A percentile compares a stretch with the other conserved stretches of the same genome.
These are phyloP conservation scores for Drosophila nannoptera DNA, from an alignment of 1,140 invertebrate genomes.

Conservation along the genomic window DNA sequence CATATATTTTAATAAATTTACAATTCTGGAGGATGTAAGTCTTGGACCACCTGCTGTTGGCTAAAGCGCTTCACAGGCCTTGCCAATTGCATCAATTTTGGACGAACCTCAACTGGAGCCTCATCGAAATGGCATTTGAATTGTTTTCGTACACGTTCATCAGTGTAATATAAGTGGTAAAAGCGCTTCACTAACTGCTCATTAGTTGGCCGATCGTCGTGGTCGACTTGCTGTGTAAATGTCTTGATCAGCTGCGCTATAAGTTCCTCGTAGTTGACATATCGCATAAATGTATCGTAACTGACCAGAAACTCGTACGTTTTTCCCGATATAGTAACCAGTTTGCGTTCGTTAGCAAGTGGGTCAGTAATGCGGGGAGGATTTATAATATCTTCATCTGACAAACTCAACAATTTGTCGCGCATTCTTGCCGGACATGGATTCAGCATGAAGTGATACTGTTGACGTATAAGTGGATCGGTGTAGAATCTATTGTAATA, in stretches of 20 bases:
- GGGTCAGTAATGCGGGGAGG: no score
- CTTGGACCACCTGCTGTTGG: no score
- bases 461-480: slow-evolving; percentile 25
- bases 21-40: no score
- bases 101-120: slow-evolving; percentile 2
- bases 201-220: background rate
- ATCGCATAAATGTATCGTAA: slow-evolving; percentile 19
- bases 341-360: background rate
- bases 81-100: slow-evolving; percentile 5
- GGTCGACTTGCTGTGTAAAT: background rate
- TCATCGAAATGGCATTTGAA: slow-evolving; percentile 26
- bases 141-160: background rate
- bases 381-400: background rate
- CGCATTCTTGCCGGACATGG: slow-evolving; percentile 35
- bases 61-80: background rate
- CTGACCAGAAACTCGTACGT: slow-evolving; percentile 18
- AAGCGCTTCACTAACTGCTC: slow-evolving; percentile 7
- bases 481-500: slow-evolving; percentile 43
- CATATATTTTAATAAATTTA: no score
- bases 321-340: background rate
- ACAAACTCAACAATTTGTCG: slow-evolving; percentile 23
- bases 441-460: slow-evolving; percentile 22
- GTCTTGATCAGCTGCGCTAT: background rate
- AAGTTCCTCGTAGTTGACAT: slow-evolving; percentile 18
- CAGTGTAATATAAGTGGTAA: slow-evolving; percentile 22